These are phyloP conservation scores for Zaprionus africanus DNA, from an alignment of 1,140 invertebrate genomes.

Conservation along the genomic window DNA sequence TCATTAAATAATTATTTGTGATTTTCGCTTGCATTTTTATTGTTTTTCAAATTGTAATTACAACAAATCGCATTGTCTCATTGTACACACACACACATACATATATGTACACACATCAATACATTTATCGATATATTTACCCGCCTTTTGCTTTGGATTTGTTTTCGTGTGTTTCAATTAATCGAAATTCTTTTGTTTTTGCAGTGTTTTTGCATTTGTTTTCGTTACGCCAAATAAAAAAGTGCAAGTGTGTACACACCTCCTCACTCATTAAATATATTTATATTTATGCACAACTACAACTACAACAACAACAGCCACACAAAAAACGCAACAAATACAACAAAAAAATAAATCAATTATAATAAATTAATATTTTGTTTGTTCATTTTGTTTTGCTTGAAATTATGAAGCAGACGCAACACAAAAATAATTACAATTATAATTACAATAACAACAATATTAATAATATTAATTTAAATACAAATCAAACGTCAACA, in stretches of 20 bases:
- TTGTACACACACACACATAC: slow-evolving; percentile 16
- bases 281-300: neutral
- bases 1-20: slow-evolving; percentile 14
- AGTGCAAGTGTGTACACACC: slow-evolving; percentile 25
- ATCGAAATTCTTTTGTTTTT: slow-evolving; percentile 53
- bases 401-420: slow-evolving; percentile 63
- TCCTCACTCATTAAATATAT: neutral
- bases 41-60: slow-evolving; percentile 13
- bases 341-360: slow-evolving; percentile 12
- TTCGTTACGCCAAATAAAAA: slow-evolving; percentile 22
- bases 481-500: slow-evolving; percentile 47
- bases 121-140: slow-evolving; percentile 9
- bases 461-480: slow-evolving; percentile 61
- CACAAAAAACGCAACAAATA: neutral
- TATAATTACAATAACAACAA: slow-evolving; percentile 56
- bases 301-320: slow-evolving; percentile 12
- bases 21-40: slow-evolving; percentile 10
- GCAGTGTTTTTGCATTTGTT: slow-evolving; percentile 58
- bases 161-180: slow-evolving; percentile 30
- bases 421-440: slow-evolving; percentile 58
- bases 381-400: slow-evolving; percentile 40
- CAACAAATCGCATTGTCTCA: slow-evolving; percentile 9
- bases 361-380: slow-evolving; percentile 23
- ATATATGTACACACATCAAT: neutral
- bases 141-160: slow-evolving; percentile 23